phyloP scores from a whole-genome alignment of 2,797 vertebrate genomes.

The Acipenser oxyrinchus region DNA sequence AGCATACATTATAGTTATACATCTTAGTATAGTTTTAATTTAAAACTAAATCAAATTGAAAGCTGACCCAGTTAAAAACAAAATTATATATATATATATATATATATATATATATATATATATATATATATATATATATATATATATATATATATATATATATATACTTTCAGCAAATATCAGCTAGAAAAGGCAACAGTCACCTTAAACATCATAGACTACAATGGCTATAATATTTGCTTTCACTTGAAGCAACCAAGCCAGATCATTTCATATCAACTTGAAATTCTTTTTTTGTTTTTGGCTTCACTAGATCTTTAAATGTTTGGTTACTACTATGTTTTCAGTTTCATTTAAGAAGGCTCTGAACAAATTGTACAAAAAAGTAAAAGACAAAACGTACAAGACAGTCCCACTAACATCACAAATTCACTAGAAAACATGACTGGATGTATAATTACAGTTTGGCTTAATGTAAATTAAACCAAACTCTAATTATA shows the following conservation, averaged over 20 bases:
- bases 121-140: constrained; percentile 33
- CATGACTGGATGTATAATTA: constrained; percentile 52
- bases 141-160: no score
- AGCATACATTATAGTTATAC: constrained; percentile 13
- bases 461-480: constrained; percentile 38
- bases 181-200: constrained; percentile 55
- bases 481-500: constrained; percentile 57
- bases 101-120: constrained; percentile 26
- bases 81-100: constrained; percentile 17
- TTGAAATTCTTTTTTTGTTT: constrained; percentile 91
- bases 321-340: constrained; percentile 95
- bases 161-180: constrained; percentile 51
- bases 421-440: constrained; percentile 83
- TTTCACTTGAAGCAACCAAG: constrained; percentile 86
- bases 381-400: constrained; percentile 75
- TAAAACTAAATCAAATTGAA: constrained; percentile 32
- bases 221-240: constrained; percentile 96
- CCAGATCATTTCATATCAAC: constrained; percentile 94
- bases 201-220: constrained; percentile 75
- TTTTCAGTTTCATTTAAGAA: constrained; percentile 86
- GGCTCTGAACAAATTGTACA: constrained; percentile 74
- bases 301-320: constrained; percentile 99
- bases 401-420: constrained; percentile 83
- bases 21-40: constrained; percentile 16
- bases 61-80: constrained; percentile 25